Conservation (phyloP, 1,140 invertebrate species). For the Listronotus oregonensis region DNA sequence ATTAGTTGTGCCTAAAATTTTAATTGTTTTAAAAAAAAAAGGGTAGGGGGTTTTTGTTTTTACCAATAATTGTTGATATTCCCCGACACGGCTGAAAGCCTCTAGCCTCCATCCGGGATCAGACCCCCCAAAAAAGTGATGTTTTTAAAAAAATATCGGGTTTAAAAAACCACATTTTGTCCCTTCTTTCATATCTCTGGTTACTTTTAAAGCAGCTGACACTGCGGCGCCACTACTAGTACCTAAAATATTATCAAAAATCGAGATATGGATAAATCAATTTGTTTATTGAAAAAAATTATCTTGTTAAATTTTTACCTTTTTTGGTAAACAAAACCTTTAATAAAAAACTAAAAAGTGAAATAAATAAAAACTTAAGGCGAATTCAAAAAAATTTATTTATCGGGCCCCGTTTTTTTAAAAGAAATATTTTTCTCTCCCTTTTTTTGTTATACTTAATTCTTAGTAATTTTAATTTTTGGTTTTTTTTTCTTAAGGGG, state of each 20-base stretch:
- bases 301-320: no score
- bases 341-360: no score
- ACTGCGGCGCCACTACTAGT: slow-evolving; percentile 92
- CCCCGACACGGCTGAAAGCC: slow-evolving; percentile 63
- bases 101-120: slow-evolving; percentile 93
- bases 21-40: not conserved
- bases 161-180: slow-evolving; percentile 85
- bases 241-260: slow-evolving; percentile 59
- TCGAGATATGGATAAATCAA: not conserved
- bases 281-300: no score
- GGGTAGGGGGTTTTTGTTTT: no score
- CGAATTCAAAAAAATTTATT: no score
- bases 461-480: no score
- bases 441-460: no score
- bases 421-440: no score
- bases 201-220: slow-evolving; percentile 77
- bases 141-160: slow-evolving; percentile 96
- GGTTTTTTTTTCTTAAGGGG: no score
- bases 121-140: slow-evolving; percentile 95
- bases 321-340: no score
- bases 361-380: no score
- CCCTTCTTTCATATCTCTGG: slow-evolving; percentile 77
- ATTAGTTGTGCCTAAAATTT: not conserved
- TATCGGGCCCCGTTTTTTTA: no score
- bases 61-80: slow-evolving; percentile 64